Base-by-base conservation (phyloP, 2,113 vertebrate species). In the Nothoprocta pentlandii region DNA sequence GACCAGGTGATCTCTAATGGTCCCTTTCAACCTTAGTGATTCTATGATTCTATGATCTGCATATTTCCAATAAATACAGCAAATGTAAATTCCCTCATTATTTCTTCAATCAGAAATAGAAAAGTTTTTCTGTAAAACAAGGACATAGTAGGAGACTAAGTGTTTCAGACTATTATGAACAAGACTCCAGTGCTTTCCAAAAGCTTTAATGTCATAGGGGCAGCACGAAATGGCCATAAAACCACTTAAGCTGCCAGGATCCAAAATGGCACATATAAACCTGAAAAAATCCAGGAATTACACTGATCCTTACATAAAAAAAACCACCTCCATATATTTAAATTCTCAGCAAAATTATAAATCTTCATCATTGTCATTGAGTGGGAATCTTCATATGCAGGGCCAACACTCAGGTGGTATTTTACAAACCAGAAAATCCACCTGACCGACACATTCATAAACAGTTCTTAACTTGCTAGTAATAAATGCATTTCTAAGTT, bases 391-490 rank as follows among this genome's bases (percentile, higher is more conserved):
- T n/a, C 53, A 66, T 4, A 44, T 5, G 54, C 64, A 92, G 56
- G 64, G 73, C 73, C 73, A 75, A 54, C 12, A 14, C 32, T 70
- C 15, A 51, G 90, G 34, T 70, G 90, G 87, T 87, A 80, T 42
- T 82, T 62, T 28, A 90, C 75, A 91, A 73, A 79, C 70, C 75
- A 20, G 21, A 85, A 75, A 86, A 89, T 68, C 32, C 80, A 85
- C n/a, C 69, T 54, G 77, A 92, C 34, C 68, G 87, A 70, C 73
- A 95, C 26, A 74, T 79, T 81, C 63, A 91, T 88, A 93, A 95
- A 92, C 84, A 79, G 46, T 46, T 78, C 71, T 82, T 77, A 58
- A 68, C 62, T 41, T 75, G 32, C 87, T 80, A 23, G 51, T 67
- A 90, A 92, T 3, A 77, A 49, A 68, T 68, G n/a, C 17, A 62